Conservation (phyloP, 1,140 invertebrate genomes). For the Oncopeltus fasciatus region DNA sequence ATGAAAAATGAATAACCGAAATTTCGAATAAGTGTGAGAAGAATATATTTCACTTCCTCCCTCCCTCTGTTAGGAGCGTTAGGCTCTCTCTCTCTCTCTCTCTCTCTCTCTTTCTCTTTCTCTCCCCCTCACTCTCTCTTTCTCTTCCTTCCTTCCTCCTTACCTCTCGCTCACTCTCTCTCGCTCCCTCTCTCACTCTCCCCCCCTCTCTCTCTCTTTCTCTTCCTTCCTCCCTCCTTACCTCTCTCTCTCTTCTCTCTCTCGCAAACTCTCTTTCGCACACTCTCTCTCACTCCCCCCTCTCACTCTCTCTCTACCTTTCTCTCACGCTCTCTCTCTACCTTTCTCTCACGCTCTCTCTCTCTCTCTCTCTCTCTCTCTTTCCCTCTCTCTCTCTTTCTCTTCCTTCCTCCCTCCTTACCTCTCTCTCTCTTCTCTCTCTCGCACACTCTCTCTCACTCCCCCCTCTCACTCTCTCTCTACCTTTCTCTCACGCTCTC, state of each 20-base stretch:
- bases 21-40: too few relatives aligned
- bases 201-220: too few relatives aligned
- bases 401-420: not conserved
- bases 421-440: not conserved
- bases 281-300: not conserved
- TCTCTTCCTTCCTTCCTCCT: not conserved
- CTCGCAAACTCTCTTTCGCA: not conserved
- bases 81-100: constrained; percentile 18
- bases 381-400: too few relatives aligned
- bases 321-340: too few relatives aligned
- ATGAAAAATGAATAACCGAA: too few relatives aligned
- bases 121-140: constrained; percentile 6
- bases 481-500: too few relatives aligned
- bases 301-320: too few relatives aligned
- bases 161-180: not conserved
- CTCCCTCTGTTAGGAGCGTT: too few relatives aligned
- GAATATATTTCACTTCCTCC: not conserved
- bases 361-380: too few relatives aligned
- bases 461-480: not conserved
- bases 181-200: not conserved
- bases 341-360: too few relatives aligned
- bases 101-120: constrained; percentile 17
- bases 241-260: not conserved
- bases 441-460: not conserved
- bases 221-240: not conserved